phyloP scores from a whole-genome alignment of 2,797 vertebrate genomes.

The Manis javanica region DNA sequence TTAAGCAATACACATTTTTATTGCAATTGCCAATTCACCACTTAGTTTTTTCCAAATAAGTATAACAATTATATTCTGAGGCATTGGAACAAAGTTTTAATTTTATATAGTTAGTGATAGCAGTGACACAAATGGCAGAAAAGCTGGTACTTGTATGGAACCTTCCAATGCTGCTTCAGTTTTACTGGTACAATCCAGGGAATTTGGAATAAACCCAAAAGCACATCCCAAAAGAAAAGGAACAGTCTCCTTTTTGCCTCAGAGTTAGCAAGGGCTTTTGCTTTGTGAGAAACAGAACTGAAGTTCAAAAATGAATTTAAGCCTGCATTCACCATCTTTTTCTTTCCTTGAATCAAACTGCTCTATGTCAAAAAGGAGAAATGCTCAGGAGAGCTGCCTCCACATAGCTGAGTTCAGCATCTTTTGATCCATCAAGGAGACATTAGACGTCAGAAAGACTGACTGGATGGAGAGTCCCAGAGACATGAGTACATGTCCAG shows the following conservation, averaged over 20 bases:
- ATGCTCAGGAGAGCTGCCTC: constrained; percentile 15
- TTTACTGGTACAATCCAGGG: not conserved
- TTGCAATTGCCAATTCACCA: not conserved
- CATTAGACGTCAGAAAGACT: constrained; percentile 2
- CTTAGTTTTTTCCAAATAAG: not conserved
- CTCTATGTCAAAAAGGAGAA: constrained; percentile 49
- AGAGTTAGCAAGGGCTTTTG: constrained; percentile 53
- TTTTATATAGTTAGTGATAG: not conserved
- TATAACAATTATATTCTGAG: not conserved
- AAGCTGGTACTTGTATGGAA: not conserved
- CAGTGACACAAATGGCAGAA: not conserved
- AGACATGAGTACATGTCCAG: not conserved
- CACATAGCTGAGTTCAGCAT: constrained; percentile 41
- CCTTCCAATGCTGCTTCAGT: not conserved
- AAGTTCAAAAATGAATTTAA: constrained; percentile 61
- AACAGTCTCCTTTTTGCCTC: not conserved
- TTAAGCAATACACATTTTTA: constrained; percentile 1
- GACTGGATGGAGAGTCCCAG: not conserved
- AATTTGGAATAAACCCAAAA: not conserved
- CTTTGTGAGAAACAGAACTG: not conserved
- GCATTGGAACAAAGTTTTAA: not conserved
- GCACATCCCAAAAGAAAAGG: not conserved
- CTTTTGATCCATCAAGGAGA: constrained; percentile 47
- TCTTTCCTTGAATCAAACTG: constrained; percentile 36
- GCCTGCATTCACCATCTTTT: not conserved